Base-by-base conservation (phyloP, 2,888 invertebrate genomes). In the Salpingus planirostris region DNA sequence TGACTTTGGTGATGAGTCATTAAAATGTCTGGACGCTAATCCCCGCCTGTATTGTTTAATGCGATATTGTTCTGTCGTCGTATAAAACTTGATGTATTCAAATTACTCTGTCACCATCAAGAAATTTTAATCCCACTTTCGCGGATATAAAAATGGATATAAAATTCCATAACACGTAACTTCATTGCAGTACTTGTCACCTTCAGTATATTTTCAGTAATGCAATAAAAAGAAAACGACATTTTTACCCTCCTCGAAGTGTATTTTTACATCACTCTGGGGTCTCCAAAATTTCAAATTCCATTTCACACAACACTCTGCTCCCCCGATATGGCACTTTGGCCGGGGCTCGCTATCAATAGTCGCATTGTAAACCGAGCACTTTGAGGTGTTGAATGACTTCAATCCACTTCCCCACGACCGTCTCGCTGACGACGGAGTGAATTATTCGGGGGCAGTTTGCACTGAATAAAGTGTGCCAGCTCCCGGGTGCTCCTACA, bases 231-330 rank as follows among this genome's bases (percentile, higher is more conserved):
- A 56, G 59, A 55, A 59, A 62, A 62, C 61, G 60, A 54, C 60
- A 55, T 57, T 56, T 51, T 55, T 57, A 58, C 58, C 59, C 57
- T 58, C 53, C 44, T 52, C 52, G 56, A 57, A 60, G 62, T 63
- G 61, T 65, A 64, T 63, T 64, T 65, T 65, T 65, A 65, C 63
- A 61, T 60, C 62, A 64, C 66, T 65, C 64, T 58, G 45, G 64
- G 62, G 64, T 55, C 59, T 54, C 56, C 57, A 52, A 59, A 66
- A 64, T 64, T 66, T 64, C 62, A 64, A 65, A 65, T 66, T 65
- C 65, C 63, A 65, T 65, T 64, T 63, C 58, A 53, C 52, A 47
- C 52, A 39, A 44, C 38, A 47, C 44, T 46, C 41, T 35, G 36
- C 47, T 47, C 47, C 48, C 53, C 43, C 51, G 49, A 47, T 52